Evolutionary conservation across 1,140 invertebrate species (phyloP).

Genomic region (Ladona fulva): DNA sequence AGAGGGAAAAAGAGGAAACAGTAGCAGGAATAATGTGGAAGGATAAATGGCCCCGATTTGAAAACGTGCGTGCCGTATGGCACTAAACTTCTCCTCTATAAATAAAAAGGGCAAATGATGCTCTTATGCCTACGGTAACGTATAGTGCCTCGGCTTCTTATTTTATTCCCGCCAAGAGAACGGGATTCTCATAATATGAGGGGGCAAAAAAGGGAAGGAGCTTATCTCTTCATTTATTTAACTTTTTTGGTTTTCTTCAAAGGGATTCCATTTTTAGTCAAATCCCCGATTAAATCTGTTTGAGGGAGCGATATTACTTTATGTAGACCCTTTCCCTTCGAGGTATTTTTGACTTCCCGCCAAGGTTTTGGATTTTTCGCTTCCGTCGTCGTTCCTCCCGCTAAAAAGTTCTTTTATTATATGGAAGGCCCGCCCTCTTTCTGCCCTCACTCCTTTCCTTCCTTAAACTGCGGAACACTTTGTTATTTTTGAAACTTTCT

Average conservation of each 20-base stretch:
- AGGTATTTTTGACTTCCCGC: too few species aligned
- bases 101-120: slow-evolving; percentile 6
- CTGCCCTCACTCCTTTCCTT: neutral
- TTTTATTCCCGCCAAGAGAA: neutral
- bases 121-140: neutral
- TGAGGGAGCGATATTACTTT: neutral
- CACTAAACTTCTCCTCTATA: slow-evolving; percentile 6
- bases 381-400: too few species aligned
- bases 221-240: neutral
- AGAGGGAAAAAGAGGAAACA: neutral
- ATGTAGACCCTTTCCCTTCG: too few species aligned
- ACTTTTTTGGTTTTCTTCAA: neutral
- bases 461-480: neutral
- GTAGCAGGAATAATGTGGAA: neutral
- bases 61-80: neutral
- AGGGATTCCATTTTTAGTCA: slow-evolving; percentile 2
- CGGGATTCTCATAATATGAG: neutral
- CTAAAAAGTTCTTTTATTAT: neutral
- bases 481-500: too few species aligned
- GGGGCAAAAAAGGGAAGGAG: neutral
- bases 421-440: neutral
- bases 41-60: slow-evolving; percentile 3
- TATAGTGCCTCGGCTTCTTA: neutral
- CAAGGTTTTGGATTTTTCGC: too few species aligned
- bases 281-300: neutral